Conservation (phyloP, 2,888 invertebrate genomes). For the Ectemnius lituratus region DNA sequence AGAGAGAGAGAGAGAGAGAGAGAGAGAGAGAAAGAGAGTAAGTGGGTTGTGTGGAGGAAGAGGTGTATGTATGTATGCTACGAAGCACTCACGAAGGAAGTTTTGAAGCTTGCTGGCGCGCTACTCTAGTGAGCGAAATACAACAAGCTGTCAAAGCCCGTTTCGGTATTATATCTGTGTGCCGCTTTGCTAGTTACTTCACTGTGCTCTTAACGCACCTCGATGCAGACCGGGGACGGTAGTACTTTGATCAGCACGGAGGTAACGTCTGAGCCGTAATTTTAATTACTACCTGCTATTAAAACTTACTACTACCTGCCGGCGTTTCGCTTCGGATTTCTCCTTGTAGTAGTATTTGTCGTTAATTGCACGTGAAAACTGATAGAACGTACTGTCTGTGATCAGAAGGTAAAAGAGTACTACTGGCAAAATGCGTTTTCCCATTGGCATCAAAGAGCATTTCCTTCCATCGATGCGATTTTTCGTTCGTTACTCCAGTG, state of each 20-base stretch:
- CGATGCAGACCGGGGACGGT: background rate
- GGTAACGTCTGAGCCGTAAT: constrained; percentile 3
- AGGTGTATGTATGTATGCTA: too few relatives aligned
- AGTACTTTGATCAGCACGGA: constrained; percentile 1
- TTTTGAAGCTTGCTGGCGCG: too few relatives aligned
- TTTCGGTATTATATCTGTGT: background rate
- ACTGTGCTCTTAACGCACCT: constrained; percentile 6
- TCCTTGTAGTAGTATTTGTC: constrained; percentile 1
- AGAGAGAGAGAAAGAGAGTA: too few relatives aligned
- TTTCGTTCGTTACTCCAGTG: too few relatives aligned
- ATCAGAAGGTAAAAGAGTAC: too few relatives aligned
- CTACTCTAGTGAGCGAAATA: background rate
- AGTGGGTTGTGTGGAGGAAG: too few relatives aligned
- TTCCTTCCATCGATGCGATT: too few relatives aligned
- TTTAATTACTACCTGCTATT: constrained; percentile 9
- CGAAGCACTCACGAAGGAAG: too few relatives aligned
- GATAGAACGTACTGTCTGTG: background rate
- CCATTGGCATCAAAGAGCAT: too few relatives aligned
- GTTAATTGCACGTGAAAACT: constrained; percentile 7
- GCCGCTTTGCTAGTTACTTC: constrained; percentile 5
- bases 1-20: too few relatives aligned
- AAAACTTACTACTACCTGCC: constrained; percentile 1
- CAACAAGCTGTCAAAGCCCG: background rate
- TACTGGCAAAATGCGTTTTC: too few relatives aligned
- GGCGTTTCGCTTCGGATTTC: background rate